Evolutionary conservation across 2,113 vertebrate genomes (phyloP).

Genomic region (Sapajus apella): DNA sequence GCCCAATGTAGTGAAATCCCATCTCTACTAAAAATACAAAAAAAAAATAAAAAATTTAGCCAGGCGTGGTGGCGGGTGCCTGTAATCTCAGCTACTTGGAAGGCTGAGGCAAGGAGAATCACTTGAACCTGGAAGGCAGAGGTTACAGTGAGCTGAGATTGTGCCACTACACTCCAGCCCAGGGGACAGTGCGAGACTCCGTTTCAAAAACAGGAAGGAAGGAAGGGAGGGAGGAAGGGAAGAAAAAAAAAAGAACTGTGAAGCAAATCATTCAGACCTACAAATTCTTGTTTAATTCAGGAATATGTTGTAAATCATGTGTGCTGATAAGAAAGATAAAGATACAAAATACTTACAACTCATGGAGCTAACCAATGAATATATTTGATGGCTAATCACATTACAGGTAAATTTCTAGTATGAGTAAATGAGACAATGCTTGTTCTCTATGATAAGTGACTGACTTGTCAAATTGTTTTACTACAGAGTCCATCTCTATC

Average conservation of each 20-base stretch:
- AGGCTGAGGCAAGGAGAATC: too few relatives aligned
- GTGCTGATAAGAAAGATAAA: neutral
- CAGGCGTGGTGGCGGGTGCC: too few relatives aligned
- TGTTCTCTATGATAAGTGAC: neutral
- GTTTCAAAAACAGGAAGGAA: too few relatives aligned
- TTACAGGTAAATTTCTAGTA: neutral
- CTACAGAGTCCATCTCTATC: neutral
- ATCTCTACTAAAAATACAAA: too few relatives aligned
- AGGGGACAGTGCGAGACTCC: too few relatives aligned
- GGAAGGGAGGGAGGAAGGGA: too few relatives aligned
- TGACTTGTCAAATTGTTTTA: neutral
- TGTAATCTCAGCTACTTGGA: too few relatives aligned
- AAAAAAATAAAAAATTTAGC: too few relatives aligned
- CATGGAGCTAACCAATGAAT: neutral
- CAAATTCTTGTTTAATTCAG: neutral
- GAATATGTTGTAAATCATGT: neutral
- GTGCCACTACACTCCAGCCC: too few relatives aligned
- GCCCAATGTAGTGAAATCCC: too few relatives aligned
- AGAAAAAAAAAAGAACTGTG: neutral
- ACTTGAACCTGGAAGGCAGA: too few relatives aligned
- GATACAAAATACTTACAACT: conserved; percentile 23
- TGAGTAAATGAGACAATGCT: neutral
- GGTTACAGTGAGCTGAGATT: too few relatives aligned
- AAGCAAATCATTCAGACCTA: neutral
- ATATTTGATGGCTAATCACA: neutral